phyloP scores from a whole-genome alignment of 92 coral and sea anemone genomes.

The Isaurus tuberculatus region DNA sequence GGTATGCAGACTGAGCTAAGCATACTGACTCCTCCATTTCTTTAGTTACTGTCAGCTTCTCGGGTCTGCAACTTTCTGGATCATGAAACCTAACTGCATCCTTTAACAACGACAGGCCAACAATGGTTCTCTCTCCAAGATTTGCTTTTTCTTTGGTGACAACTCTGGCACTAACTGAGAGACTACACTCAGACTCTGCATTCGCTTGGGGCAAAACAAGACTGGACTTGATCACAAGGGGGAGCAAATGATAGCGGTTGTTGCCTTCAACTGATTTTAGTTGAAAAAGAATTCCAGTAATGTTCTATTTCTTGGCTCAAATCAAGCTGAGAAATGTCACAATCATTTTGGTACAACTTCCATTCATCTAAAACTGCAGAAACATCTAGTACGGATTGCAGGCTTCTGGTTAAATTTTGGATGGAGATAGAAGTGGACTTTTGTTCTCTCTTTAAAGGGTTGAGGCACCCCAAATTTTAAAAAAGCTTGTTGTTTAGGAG shows the following conservation, averaged over 20 bases:
- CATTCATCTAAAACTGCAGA: background rate
- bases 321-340: constrained; percentile 44
- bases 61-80: background rate
- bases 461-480: background rate
- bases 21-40: background rate
- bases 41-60: background rate
- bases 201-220: constrained; percentile 50
- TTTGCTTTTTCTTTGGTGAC: background rate
- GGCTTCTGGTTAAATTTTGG: constrained; percentile 45
- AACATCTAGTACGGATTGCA: background rate
- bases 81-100: constrained; percentile 8
- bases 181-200: background rate
- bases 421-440: constrained; percentile 45
- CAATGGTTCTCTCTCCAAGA: background rate
- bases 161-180: background rate
- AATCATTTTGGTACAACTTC: constrained; percentile 22
- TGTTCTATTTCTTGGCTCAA: constrained; percentile 52
- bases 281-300: constrained; percentile 59
- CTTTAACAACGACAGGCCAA: constrained; percentile 6
- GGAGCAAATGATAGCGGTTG: constrained; percentile 46
- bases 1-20: background rate
- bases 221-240: constrained; percentile 58
- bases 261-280: constrained; percentile 58
- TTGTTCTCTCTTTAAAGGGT: background rate
- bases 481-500: background rate